Conservation (phyloP, 1,140 invertebrate species). For the Eurosta solidaginis region DNA sequence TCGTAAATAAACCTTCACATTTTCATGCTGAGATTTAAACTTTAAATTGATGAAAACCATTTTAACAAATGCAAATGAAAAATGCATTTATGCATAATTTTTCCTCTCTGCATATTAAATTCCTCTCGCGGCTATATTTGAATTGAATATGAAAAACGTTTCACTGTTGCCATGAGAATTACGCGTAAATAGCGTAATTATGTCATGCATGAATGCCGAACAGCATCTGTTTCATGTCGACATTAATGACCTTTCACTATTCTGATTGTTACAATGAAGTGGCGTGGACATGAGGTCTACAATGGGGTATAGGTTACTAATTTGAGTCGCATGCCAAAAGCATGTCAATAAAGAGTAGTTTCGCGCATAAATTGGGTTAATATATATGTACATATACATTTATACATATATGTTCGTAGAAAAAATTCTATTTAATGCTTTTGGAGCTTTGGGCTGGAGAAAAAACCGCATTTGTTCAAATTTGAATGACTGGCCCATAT, state of each 20-base stretch:
- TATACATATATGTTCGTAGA: neutral
- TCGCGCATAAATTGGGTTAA: neutral
- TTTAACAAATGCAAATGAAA: no score
- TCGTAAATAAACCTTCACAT: no score
- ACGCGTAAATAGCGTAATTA: conserved; percentile 10
- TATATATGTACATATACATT: neutral
- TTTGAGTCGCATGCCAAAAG: conserved; percentile 5
- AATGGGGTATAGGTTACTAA: neutral
- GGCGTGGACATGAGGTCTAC: neutral
- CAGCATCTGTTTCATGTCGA: conserved; percentile 7
- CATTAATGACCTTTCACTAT: conserved; percentile 2
- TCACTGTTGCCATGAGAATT: neutral
- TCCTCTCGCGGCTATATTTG: no score
- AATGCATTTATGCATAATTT: no score
- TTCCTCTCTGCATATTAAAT: no score
- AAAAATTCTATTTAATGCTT: neutral
- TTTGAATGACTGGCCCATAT: no score
- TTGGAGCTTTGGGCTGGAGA: neutral
- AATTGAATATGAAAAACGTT: no score
- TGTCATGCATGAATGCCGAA: neutral
- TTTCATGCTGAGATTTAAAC: no score
- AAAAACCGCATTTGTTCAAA: neutral
- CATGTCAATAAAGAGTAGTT: neutral
- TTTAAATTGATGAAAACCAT: no score
- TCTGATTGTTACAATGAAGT: neutral